Evolutionary conservation across 2,888 invertebrate genomes (phyloP).

Genomic region (Acrocyrtus sp.): DNA sequence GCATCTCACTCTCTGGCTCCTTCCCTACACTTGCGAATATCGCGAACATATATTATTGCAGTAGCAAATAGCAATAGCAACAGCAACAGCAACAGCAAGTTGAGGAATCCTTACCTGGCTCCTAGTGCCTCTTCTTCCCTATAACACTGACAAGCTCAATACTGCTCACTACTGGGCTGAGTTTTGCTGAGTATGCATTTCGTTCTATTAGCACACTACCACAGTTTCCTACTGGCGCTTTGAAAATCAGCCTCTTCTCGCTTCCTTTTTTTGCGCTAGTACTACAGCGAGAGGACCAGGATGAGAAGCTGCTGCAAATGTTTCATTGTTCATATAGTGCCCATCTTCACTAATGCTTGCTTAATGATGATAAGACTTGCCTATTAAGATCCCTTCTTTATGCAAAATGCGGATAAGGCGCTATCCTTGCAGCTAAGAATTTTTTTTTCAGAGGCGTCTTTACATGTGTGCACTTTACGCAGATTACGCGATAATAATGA

Average conservation of each 20-base stretch:
- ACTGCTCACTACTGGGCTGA: too few species aligned
- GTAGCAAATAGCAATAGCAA: neutral
- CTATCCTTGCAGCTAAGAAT: neutral
- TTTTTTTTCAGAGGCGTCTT: neutral
- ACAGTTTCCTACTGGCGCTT: constrained; percentile 7
- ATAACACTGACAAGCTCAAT: too few species aligned
- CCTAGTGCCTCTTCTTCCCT: too few species aligned
- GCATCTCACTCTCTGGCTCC: neutral
- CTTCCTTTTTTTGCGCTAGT: neutral
- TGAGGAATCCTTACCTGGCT: too few species aligned
- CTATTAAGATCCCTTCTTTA: neutral
- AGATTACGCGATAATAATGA: constrained; percentile 9
- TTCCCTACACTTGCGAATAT: neutral
- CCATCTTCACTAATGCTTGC: neutral
- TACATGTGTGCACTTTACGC: constrained; percentile 2
- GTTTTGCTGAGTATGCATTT: neutral
- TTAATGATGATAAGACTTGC: neutral
- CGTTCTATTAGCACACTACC: constrained; percentile 27
- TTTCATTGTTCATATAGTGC: neutral
- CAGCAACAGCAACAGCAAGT: too few species aligned
- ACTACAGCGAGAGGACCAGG: too few species aligned
- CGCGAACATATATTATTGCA: constrained; percentile 27
- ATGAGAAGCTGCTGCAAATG: neutral
- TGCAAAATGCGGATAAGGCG: too few species aligned
- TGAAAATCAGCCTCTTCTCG: constrained; percentile 1